Evolutionary conservation across 1,140 invertebrate species (phyloP).

Genomic region (Ips nitidus): DNA sequence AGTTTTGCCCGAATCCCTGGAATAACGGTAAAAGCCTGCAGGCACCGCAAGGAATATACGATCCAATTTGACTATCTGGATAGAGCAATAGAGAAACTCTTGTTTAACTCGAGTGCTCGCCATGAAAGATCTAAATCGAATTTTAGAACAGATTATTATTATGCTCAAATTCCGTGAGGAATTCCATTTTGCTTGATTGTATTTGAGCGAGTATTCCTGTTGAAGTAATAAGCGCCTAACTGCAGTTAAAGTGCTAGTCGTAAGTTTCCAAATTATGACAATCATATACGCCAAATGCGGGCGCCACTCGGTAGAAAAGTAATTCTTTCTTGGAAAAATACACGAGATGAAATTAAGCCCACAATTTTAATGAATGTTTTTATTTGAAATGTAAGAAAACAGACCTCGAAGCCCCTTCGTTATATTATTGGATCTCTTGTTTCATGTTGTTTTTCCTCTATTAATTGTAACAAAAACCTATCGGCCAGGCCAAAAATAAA

Average conservation of each 20-base stretch:
- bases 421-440: background rate
- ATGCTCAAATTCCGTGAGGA: background rate
- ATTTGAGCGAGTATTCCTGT: too few relatives aligned
- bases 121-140: slow-evolving; percentile 3
- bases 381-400: background rate
- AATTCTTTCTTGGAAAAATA: background rate
- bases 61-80: slow-evolving; percentile 1
- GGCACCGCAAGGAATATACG: background rate
- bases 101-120: slow-evolving; percentile 2
- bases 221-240: too few relatives aligned
- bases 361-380: slow-evolving; percentile 4
- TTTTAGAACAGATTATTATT: background rate
- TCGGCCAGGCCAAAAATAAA: background rate
- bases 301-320: background rate
- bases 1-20: background rate
- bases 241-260: too few relatives aligned
- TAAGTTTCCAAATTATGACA: too few relatives aligned
- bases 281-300: too few relatives aligned
- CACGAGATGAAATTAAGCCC: background rate
- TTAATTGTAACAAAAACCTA: background rate
- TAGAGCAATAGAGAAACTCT: slow-evolving; percentile 4
- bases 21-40: slow-evolving; percentile 1
- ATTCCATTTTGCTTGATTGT: background rate
- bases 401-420: background rate
- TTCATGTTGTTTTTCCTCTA: slow-evolving; percentile 3